These are phyloP conservation scores for Cyprinodon variegatus DNA, from an alignment of 2,113 vertebrate species.

Conservation along the genomic window DNA sequence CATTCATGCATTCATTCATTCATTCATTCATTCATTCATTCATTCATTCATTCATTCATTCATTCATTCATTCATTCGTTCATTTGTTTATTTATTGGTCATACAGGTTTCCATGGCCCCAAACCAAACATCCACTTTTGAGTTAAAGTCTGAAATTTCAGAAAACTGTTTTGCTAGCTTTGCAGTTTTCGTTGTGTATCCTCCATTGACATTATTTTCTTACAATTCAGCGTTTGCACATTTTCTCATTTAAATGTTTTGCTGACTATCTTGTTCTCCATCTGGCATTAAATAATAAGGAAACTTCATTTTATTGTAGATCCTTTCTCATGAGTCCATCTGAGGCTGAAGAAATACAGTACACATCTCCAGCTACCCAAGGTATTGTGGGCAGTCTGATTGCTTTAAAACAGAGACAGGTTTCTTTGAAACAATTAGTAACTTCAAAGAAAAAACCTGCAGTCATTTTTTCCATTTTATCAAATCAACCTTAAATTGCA, in stretches of 20 bases:
- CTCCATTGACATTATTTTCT: not conserved
- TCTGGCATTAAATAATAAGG: not conserved
- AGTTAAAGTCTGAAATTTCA: not conserved
- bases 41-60: too few species aligned
- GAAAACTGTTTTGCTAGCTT: too few species aligned
- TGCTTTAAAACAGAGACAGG: not conserved
- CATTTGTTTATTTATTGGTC: too few species aligned
- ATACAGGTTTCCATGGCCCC: too few species aligned
- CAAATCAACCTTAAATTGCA: too few species aligned
- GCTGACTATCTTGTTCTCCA: not conserved
- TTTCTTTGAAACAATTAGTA: not conserved
- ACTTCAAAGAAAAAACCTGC: not conserved
- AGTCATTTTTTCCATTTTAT: too few species aligned
- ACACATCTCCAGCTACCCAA: not conserved
- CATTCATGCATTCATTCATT: too few species aligned
- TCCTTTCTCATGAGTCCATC: not conserved
- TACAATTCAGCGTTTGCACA: not conserved
- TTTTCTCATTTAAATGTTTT: not conserved
- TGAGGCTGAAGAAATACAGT: not conserved
- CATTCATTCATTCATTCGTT: too few species aligned
- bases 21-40: too few species aligned
- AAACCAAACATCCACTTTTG: too few species aligned
- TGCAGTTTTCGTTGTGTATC: too few species aligned
- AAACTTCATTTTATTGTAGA: not conserved
- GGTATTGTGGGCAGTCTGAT: not conserved